These are phyloP conservation scores for Branchellion lobata DNA, from an alignment of 2,888 invertebrate species.

Conservation along the genomic window DNA sequence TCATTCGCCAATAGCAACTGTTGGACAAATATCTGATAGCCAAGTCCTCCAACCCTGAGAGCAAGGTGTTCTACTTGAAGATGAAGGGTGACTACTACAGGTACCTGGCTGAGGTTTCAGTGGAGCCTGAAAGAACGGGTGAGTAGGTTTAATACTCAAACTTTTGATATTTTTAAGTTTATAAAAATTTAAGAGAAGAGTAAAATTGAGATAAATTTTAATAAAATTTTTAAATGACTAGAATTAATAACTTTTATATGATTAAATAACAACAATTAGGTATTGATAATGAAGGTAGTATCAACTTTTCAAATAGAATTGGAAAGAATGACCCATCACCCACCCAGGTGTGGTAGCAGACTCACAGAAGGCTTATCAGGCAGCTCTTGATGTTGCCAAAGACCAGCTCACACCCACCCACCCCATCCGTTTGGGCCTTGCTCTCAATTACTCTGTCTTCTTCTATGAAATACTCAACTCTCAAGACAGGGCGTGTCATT, in stretches of 20 bases:
- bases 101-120: constrained; percentile 98
- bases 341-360: constrained; percentile 43
- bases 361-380: constrained; percentile 47
- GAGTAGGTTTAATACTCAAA: constrained; percentile 64
- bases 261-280: too few relatives aligned
- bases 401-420: constrained; percentile 98
- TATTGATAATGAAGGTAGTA: too few relatives aligned
- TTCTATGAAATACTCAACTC: constrained; percentile 99
- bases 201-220: not conserved
- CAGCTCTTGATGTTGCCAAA: constrained; percentile 75
- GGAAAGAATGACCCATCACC: too few relatives aligned
- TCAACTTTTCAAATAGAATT: too few relatives aligned
- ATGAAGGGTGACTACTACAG: constrained; percentile 99
- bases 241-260: too few relatives aligned
- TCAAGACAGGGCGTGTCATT: constrained; percentile 96
- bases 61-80: constrained; percentile 99
- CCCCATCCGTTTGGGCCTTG: constrained; percentile 96
- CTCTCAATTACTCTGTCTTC: constrained; percentile 99
- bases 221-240: too few relatives aligned
- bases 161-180: not conserved
- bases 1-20: constrained; percentile 72
- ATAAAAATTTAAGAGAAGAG: not conserved
- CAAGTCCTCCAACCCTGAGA: constrained; percentile 96
- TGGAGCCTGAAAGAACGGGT: constrained; percentile 81
- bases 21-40: constrained; percentile 97